Percentiles rank a stretch among this genome's conserved stretches.
Conservation (phyloP, 2,113 vertebrate genomes). For the Stercorarius parasiticus region DNA sequence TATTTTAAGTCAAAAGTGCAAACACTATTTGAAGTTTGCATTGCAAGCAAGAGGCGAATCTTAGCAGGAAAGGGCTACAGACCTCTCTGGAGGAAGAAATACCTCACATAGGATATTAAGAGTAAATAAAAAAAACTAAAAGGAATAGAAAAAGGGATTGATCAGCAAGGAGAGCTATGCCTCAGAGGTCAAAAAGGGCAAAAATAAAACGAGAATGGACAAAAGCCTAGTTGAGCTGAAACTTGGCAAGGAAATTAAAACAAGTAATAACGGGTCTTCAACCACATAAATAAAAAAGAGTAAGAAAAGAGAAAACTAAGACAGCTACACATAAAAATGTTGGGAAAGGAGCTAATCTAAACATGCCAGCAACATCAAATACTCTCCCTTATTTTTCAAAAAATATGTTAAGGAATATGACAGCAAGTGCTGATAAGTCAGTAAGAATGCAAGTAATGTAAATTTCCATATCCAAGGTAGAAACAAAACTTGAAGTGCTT, state of each 20-base stretch:
- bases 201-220: background rate
- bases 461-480: background rate
- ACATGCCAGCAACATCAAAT: background rate
- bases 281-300: background rate
- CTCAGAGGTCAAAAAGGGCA: background rate
- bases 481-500: background rate
- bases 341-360: background rate
- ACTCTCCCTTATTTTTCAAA: background rate
- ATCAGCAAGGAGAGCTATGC: slow-evolving; percentile 4
- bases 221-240: background rate
- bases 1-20: slow-evolving; percentile 6
- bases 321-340: background rate
- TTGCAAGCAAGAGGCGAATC: background rate
- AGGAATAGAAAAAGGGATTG: background rate
- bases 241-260: slow-evolving; percentile 15
- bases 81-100: background rate
- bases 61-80: background rate
- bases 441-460: background rate
- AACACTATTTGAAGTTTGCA: background rate
- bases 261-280: background rate
- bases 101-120: background rate
- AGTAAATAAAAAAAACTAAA: background rate
- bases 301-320: background rate
- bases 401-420: background rate
- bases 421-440: background rate